Conservation (phyloP, 2,888 invertebrate genomes). For the Drosophila helvetica region DNA sequence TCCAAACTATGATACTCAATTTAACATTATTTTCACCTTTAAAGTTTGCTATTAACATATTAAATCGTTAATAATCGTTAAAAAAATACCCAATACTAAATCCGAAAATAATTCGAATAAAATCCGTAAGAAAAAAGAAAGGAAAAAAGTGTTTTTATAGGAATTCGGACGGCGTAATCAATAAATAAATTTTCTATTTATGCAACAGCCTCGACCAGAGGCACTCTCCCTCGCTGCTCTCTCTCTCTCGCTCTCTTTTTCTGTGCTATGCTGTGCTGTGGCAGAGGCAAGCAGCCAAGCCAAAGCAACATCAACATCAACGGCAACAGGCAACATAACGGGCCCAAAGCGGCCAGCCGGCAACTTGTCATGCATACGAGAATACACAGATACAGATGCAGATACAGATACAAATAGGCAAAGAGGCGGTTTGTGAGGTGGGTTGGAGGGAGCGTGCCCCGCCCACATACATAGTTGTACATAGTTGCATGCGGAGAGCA, state of each 20-base stretch:
- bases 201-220: slow-evolving; percentile 60
- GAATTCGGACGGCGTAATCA: slow-evolving; percentile 68
- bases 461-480: slow-evolving; percentile 24
- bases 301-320: too few relatives aligned
- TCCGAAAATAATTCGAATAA: slow-evolving; percentile 12
- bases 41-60: neutral
- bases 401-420: neutral
- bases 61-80: neutral
- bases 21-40: slow-evolving; percentile 9
- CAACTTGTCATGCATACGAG: slow-evolving; percentile 72
- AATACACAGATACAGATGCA: slow-evolving; percentile 17
- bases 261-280: slow-evolving; percentile 9
- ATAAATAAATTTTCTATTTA: slow-evolving; percentile 74
- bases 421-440: neutral
- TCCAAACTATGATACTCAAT: slow-evolving; percentile 1
- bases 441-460: neutral
- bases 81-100: slow-evolving; percentile 1
- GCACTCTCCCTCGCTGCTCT: slow-evolving; percentile 6
- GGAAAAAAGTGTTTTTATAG: slow-evolving; percentile 42
- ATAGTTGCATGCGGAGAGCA: slow-evolving; percentile 41
- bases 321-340: slow-evolving; percentile 62
- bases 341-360: slow-evolving; percentile 46
- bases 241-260: slow-evolving; percentile 11
- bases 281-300: too few relatives aligned
- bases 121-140: too few relatives aligned